Base-by-base conservation (phyloP, 2,888 invertebrate species). In the Mesodorylaimus sp. region DNA sequence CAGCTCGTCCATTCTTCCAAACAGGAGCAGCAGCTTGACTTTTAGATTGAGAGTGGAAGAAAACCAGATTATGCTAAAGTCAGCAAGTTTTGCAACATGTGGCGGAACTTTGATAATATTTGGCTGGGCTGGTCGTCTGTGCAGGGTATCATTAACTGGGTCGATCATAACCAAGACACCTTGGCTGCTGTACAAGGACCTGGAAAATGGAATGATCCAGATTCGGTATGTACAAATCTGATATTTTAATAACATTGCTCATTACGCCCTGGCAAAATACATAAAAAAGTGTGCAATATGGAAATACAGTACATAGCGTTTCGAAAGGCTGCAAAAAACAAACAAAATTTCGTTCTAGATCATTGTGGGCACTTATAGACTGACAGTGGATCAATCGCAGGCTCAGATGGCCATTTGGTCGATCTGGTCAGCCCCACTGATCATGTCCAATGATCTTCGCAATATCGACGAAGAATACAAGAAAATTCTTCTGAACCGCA, bases 141-240 rank as follows among this genome's bases (percentile, higher is more conserved):
- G 56, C 81, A 82, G 67, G 80, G 77, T 65, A 89, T 91, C 58
- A 83, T 91, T 62, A 83, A 89, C 73, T 89, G 86, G 71, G 91
- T 87, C 70, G 89, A 86, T 54, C 82, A 86, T 67, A 84, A 89
- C 72, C 86, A 87, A 69, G 87, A 88, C 66, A 72, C 76, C 36
- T 83, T 91, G 61, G 81, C 84, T 53, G 79, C 83, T 29, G 83
- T 85, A 66, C 88, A 88, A 27, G 89, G 89, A 2, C 91, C 91
- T 1, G 91, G 91, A 10, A 85, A 87, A 61, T 93, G 87, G 84
- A 93, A 91, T 70, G 91, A 93, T 72, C 91, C 91, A 25, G 91
- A 91, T 65, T 91, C 91, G 91, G 83, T 89, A 59, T 56, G 38
- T 19, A 13, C 16, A 13, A 16, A 32, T n/a, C n/a, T n/a, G n/a